A percentile compares a stretch with the other conserved stretches of the same genome.
These are phyloP conservation scores for Physella acuta DNA, from an alignment of 1,140 invertebrate genomes.

Conservation along the genomic window DNA sequence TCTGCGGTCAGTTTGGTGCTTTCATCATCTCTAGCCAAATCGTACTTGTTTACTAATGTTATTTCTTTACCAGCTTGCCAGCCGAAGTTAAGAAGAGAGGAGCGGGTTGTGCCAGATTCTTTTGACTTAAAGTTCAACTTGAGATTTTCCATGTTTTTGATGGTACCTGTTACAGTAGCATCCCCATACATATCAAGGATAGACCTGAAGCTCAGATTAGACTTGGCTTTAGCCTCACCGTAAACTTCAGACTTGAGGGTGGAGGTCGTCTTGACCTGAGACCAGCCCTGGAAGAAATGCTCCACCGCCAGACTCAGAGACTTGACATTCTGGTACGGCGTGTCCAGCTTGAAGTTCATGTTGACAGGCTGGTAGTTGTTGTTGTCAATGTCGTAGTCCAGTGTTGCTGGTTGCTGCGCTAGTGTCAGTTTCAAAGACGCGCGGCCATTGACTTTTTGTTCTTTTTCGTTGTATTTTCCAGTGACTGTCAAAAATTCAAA, in stretches of 20 bases:
- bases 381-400: slow-evolving; percentile 1
- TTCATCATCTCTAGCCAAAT: background rate
- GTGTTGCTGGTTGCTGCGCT: background rate
- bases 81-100: slow-evolving; percentile 17
- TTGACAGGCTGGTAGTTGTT: slow-evolving; percentile 6
- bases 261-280: background rate
- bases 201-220: slow-evolving; percentile 5
- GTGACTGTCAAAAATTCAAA: slow-evolving; percentile 9
- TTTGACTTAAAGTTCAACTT: slow-evolving; percentile 20
- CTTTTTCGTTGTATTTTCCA: slow-evolving; percentile 9
- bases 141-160: slow-evolving; percentile 27
- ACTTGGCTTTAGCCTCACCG: slow-evolving; percentile 9
- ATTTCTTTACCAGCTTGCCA: slow-evolving; percentile 29
- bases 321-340: slow-evolving; percentile 2
- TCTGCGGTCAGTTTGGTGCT: background rate
- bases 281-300: background rate
- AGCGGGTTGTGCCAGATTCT: background rate
- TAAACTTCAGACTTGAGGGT: slow-evolving; percentile 15
- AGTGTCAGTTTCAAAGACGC: background rate
- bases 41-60: background rate
- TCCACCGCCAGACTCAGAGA: background rate
- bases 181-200: slow-evolving; percentile 20
- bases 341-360: slow-evolving; percentile 11
- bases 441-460: background rate
- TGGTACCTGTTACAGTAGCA: slow-evolving; percentile 25